A percentile compares a stretch with the other conserved stretches of the same genome.
Evolutionary conservation across 2,797 vertebrate species (phyloP).

Genomic region (Sebastes jordani): DNA sequence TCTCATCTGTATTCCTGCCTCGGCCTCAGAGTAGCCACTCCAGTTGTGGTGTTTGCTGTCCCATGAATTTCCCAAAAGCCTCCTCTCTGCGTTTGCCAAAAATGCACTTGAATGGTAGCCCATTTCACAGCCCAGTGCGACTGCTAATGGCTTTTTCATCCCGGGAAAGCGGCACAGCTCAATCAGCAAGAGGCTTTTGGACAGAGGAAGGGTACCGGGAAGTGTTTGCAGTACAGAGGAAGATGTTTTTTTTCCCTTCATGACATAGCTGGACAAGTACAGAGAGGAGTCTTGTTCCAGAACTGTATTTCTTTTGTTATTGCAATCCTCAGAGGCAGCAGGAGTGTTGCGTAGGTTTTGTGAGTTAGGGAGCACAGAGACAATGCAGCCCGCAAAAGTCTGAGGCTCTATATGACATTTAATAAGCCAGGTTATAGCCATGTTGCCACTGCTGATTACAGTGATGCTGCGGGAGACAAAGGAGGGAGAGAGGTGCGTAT

Average conservation of each 20-base stretch:
- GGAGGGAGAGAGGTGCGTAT: conserved; percentile 24
- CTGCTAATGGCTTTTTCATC: conserved; percentile 79
- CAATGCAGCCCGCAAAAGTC: conserved; percentile 18
- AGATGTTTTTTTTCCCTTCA: conserved; percentile 18
- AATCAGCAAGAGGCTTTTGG: conserved; percentile 66
- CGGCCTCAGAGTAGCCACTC: conserved; percentile 27
- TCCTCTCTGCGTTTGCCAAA: conserved; percentile 58
- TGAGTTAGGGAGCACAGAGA: conserved; percentile 13
- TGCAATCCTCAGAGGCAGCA: conserved; percentile 28
- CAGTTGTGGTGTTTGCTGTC: conserved; percentile 61
- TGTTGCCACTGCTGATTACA: conserved; percentile 66
- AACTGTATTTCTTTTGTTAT: conserved; percentile 23
- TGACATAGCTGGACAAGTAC: conserved; percentile 20
- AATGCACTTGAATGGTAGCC: conserved; percentile 60
- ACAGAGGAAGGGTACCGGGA: conserved; percentile 35
- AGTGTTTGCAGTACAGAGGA: conserved; percentile 25
- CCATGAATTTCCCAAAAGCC: conserved; percentile 60
- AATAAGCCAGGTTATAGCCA: conserved; percentile 56
- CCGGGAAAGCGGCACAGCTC: conserved; percentile 67
- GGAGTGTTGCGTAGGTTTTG: conserved; percentile 2
- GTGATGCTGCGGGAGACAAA: conserved; percentile 44
- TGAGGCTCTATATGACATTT: conserved; percentile 61
- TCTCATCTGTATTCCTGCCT: conserved; percentile 55
- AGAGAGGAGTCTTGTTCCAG: conserved; percentile 25
- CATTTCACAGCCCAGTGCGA: conserved; percentile 81